Evolutionary conservation across 2,888 invertebrate species (phyloP).

Genomic region (Argyresthia goedartella): DNA sequence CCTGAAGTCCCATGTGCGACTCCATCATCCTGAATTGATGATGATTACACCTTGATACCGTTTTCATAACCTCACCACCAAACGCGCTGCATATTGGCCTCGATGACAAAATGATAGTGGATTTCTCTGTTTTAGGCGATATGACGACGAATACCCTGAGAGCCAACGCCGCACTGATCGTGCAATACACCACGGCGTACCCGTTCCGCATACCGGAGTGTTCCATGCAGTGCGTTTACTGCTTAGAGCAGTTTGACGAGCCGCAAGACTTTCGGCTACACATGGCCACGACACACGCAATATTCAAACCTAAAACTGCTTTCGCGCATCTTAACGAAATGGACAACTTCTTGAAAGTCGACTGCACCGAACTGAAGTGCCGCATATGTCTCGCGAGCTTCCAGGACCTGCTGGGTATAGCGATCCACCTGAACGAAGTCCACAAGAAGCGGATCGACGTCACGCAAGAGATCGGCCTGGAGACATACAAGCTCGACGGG

Average conservation of each 20-base stretch:
- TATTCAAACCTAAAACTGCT: conserved; percentile 12
- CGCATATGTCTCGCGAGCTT: conserved; percentile 7
- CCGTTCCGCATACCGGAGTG: conserved; percentile 48
- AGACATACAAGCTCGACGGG: conserved; percentile 30
- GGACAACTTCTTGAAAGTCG: conserved; percentile 12
- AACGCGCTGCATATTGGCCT: too few relatives aligned
- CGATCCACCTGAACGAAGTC: conserved; percentile 7
- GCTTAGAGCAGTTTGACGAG: conserved; percentile 42
- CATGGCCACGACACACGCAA: conserved; percentile 30
- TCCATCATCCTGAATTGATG: too few relatives aligned
- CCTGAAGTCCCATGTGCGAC: too few relatives aligned
- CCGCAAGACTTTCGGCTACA: conserved; percentile 40
- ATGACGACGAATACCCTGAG: too few relatives aligned
- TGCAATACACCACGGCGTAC: conserved; percentile 48
- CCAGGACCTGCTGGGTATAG: conserved; percentile 3
- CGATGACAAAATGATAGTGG: too few relatives aligned
- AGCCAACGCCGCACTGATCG: conserved; percentile 43
- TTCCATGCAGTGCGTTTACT: conserved; percentile 48
- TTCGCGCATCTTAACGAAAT: conserved; percentile 13
- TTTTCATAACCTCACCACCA: too few relatives aligned
- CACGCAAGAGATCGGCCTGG: conserved; percentile 30
- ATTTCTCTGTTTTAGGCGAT: too few relatives aligned
- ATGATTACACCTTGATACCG: too few relatives aligned
- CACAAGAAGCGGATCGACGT: conserved; percentile 21
- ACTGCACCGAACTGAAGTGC: conserved; percentile 11